Evolutionary conservation across 2,113 vertebrate genomes (phyloP).

Genomic region (Salvelinus namaycush): DNA sequence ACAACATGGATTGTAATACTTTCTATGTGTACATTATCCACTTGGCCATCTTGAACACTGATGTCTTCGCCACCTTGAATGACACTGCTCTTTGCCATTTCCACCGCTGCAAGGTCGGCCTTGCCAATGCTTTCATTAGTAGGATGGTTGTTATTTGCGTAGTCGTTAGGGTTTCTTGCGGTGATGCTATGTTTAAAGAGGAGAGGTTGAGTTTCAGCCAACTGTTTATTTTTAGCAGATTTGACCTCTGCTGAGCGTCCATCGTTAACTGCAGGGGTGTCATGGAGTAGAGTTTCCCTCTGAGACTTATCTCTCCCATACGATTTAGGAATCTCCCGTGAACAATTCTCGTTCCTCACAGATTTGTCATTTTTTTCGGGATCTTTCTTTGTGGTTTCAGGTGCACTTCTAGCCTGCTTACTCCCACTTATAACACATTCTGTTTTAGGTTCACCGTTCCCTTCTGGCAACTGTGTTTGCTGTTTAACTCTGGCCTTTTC

Average conservation of each 20-base stretch:
- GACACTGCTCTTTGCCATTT: constrained; percentile 1
- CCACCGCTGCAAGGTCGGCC: no score
- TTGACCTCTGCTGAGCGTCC: constrained; percentile 14
- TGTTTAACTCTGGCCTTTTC: constrained; percentile 11
- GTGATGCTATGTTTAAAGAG: constrained; percentile 35
- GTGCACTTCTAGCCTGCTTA: constrained; percentile 20
- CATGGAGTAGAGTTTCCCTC: constrained; percentile 31
- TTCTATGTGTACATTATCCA: constrained; percentile 18
- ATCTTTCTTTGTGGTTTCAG: constrained; percentile 25
- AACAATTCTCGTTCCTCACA: neutral
- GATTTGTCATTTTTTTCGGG: constrained; percentile 12
- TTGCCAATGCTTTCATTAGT: no score
- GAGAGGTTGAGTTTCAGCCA: constrained; percentile 47
- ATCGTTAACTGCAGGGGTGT: constrained; percentile 34
- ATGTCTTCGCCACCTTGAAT: constrained; percentile 9
- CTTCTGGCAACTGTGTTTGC: constrained; percentile 23
- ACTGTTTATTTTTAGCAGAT: constrained; percentile 51
- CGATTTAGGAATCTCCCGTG: constrained; percentile 10
- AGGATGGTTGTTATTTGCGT: constrained; percentile 8
- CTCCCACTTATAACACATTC: constrained; percentile 20
- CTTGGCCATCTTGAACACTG: constrained; percentile 8
- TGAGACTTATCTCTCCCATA: constrained; percentile 19
- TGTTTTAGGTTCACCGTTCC: constrained; percentile 18
- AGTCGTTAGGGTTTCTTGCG: constrained; percentile 27
- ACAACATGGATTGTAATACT: constrained; percentile 6